phyloP scores from a whole-genome alignment of 2,888 invertebrate genomes.

The Tiliacea aurago region DNA sequence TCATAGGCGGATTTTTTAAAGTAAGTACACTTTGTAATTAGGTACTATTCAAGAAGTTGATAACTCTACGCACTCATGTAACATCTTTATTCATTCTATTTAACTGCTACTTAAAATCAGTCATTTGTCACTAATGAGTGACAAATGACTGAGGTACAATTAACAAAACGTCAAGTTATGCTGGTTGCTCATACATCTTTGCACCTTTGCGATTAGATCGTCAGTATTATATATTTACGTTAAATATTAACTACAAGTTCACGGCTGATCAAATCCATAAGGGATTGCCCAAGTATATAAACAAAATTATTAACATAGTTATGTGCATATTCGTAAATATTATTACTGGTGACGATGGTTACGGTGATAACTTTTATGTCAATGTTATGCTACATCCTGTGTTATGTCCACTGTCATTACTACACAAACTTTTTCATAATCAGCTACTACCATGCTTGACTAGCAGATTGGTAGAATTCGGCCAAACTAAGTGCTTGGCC shows the following conservation, averaged over 20 bases:
- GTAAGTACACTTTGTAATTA: background rate
- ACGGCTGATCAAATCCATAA: conserved; percentile 16
- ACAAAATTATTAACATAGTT: background rate
- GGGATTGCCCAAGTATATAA: conserved; percentile 7
- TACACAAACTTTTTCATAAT: background rate
- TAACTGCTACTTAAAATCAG: background rate
- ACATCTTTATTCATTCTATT: background rate
- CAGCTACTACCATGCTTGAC: background rate
- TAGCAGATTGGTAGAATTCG: background rate
- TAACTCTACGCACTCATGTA: background rate
- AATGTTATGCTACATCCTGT: background rate
- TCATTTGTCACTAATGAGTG: too few species aligned
- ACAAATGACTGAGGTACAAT: too few species aligned
- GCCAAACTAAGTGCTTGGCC: too few species aligned
- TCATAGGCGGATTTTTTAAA: too few species aligned
- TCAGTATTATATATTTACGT: conserved; percentile 9
- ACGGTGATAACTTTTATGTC: background rate
- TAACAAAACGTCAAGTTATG: conserved; percentile 4
- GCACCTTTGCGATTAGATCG: conserved; percentile 30
- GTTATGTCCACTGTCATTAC: background rate
- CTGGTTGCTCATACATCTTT: background rate
- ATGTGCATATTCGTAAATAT: background rate
- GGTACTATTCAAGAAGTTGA: background rate
- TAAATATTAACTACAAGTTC: conserved; percentile 22
- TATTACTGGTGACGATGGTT: background rate